These are phyloP conservation scores for Pararge aegeria DNA, from an alignment of 1,140 invertebrate species.

Conservation along the genomic window DNA sequence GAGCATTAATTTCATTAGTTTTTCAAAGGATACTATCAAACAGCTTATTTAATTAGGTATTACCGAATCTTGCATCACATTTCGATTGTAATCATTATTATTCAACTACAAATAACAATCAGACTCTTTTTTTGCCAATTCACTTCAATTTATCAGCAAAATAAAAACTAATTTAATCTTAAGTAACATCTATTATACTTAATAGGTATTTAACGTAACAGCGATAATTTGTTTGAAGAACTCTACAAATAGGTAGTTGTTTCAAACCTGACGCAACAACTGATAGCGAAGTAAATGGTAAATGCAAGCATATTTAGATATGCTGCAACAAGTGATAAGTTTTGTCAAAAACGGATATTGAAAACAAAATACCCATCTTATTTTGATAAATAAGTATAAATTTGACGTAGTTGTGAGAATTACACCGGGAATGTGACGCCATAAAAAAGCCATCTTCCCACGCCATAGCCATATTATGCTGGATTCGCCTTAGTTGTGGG, in stretches of 20 bases:
- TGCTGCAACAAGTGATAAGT: no score
- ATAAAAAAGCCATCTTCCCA: no score
- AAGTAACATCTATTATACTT: neutral
- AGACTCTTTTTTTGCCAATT: neutral
- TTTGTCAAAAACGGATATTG: no score
- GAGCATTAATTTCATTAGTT: no score
- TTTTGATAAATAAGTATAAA: no score
- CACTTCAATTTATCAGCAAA: neutral
- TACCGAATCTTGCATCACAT: neutral
- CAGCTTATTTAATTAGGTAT: neutral
- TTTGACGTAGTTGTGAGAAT: no score
- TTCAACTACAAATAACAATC: neutral
- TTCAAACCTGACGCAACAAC: neutral
- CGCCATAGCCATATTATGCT: no score
- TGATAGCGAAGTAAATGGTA: neutral
- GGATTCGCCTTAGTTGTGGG: no score
- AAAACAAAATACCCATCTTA: no score
- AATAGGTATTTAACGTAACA: neutral
- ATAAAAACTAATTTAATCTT: constrained; percentile 1
- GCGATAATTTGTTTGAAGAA: neutral
- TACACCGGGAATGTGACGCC: no score
- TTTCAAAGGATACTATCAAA: neutral
- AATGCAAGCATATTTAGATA: neutral
- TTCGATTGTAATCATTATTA: neutral
- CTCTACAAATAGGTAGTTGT: neutral